Evolutionary conservation across 2,797 vertebrate genomes (phyloP).

Genomic region (Hydrophis major): DNA sequence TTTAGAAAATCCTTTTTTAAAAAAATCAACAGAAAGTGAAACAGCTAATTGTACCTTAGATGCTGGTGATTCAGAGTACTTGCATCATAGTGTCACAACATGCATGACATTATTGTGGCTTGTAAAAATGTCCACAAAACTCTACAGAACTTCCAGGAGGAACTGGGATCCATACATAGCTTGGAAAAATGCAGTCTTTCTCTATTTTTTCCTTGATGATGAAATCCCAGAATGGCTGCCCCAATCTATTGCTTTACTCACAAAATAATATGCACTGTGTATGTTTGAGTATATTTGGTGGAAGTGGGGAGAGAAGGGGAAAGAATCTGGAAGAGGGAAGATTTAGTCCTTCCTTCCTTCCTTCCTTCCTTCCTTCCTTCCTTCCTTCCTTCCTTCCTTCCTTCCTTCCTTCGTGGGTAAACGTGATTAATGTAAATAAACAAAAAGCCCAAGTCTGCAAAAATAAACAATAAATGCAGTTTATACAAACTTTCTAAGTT

Average conservation of each 20-base stretch:
- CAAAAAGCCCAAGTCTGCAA: constrained; percentile 13
- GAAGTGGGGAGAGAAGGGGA: background rate
- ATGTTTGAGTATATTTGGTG: background rate
- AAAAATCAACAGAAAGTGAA: constrained; percentile 23
- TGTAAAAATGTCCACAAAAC: background rate
- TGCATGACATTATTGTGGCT: background rate
- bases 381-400: background rate
- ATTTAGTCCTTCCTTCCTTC: background rate
- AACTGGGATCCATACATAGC: background rate
- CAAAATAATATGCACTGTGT: background rate
- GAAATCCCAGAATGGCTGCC: background rate
- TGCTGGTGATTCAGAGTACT: constrained; percentile 56
- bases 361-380: background rate
- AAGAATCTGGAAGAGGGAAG: background rate
- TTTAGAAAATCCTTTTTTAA: constrained; percentile 11
- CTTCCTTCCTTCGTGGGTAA: background rate
- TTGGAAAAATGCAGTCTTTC: background rate
- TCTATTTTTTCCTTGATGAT: background rate
- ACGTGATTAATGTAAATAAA: constrained; percentile 9
- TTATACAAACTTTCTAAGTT: background rate
- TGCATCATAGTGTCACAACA: constrained; percentile 17
- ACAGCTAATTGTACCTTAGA: constrained; percentile 63
- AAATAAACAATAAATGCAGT: background rate
- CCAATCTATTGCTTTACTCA: background rate
- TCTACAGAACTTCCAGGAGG: background rate